Base-by-base conservation (phyloP, 2,113 vertebrate genomes). In the Halcyon senegalensis region DNA sequence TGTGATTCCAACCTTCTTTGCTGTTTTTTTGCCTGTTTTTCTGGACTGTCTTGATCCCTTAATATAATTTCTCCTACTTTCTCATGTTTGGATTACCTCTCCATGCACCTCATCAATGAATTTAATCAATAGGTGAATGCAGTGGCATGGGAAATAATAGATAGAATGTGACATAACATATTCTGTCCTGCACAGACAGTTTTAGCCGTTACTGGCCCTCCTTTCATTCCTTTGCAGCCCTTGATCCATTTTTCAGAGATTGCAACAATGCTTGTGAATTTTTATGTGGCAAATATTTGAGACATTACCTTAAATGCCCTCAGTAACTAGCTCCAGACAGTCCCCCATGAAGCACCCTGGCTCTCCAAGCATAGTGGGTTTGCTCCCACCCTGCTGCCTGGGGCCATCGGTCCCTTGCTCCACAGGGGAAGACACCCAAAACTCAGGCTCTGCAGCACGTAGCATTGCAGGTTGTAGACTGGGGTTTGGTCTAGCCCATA, bases 241-340 rank as follows among this genome's bases (percentile, higher is more conserved):
- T 33, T 10, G 28, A 23, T 20, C 35, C 41, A 2, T 46, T 43
- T 13, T 60, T 69, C 84, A 46, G 70, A 76, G 30, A 33, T 35
- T 39, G 37, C 25, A 58, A 53, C 8, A 0, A 18, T 17, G 31
- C 23, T 37, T 0, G 1, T 50, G 43, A 9, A 6, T 64, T 56
- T 28, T 53, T 51, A 74, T 21, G 8, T 28, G 64, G 41, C 53
- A 41, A 51, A 55, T 11, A 14, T 53, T 3, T 37, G 56, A 37
- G 66, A 2, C 8, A 10, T 46, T 66, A 39, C 87, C 44, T 60
- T 37, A 11, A 46, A 28, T 28, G 35, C 43, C 87, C 72, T 24
- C 28, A 1, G 5, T 11, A 4, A 7, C 10, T 6, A 35, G 7
- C 50, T 70, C 43, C 31, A 24, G 48, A 39, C 28, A 14, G 46